Evolutionary conservation across 2,888 invertebrate genomes (phyloP), one percentile per base, ranked within the genome.

Genomic region (Hydriomena furcata): DNA sequence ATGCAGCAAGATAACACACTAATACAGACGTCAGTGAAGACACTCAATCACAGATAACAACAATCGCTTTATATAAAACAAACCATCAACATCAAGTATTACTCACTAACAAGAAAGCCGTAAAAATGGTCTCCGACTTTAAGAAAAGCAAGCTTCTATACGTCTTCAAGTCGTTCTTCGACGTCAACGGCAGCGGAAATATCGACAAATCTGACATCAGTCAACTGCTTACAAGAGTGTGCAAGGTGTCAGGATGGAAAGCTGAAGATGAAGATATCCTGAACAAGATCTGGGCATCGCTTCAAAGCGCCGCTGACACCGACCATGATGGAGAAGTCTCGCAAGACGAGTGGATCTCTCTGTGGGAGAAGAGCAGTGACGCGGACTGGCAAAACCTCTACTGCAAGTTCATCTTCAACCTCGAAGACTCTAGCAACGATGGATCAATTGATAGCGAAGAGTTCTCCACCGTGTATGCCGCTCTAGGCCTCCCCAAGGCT

Each of bases 161-260:
- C 87, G 95, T 97, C 53, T 97, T 97, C 92, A 94, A 94, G 76
- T 93, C 94, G 48, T 96, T 97, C 90, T 97, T 97, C 73, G 97
- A 97, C 91, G 94, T 94, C 64, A 96, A 97, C 86, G 94, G 94
- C 73, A 97, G 97, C 79, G 97, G 97, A 8, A 94, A 93, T 61
- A 96, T 97, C 65, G 97, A 97, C 74, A 94, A 94, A 79, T 95
- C 95, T 72, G 97, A 97, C 82, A 96, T 97, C 71, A 95, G 96
- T 70, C 84, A 95, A 49, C 96, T 96, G 5, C 94, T 96, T 50
- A 94, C 96, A 93, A 95, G 95, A 91, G 94, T 97, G 56, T 94
- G 95, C 69, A 92, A 94, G 42, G 85, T 95, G 40, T 92, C 97
- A 63, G 95, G 96, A 40, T 97, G 97, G 96, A 84, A 91, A 27